These are phyloP conservation scores for Dendrolimus pini DNA, from an alignment of 2,888 invertebrate genomes.

Conservation along the genomic window DNA sequence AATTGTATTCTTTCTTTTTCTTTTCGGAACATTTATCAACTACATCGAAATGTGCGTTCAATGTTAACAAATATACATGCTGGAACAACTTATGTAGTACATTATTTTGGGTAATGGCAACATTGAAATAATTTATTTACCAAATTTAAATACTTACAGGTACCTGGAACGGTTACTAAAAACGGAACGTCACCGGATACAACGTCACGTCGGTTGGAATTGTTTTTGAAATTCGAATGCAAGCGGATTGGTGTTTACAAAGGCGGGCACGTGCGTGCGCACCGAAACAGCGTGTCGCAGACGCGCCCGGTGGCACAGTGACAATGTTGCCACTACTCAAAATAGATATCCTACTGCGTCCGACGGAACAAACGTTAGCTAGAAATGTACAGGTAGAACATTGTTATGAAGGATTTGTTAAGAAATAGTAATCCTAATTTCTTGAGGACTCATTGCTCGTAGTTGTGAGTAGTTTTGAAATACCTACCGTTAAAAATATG, in stretches of 20 bases:
- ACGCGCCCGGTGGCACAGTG: conserved; percentile 35
- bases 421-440: too few relatives aligned
- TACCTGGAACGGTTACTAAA: conserved; percentile 11
- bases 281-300: conserved; percentile 58
- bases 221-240: conserved; percentile 73
- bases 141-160: conserved; percentile 9
- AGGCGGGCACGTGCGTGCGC: conserved; percentile 63
- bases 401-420: background rate
- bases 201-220: conserved; percentile 60
- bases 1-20: too few relatives aligned
- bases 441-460: too few relatives aligned
- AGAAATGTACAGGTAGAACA: background rate
- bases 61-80: too few relatives aligned
- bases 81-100: background rate
- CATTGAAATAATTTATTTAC: conserved; percentile 6
- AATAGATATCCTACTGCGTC: conserved; percentile 44
- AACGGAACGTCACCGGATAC: conserved; percentile 66
- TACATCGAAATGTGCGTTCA: too few relatives aligned
- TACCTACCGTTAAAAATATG: too few relatives aligned
- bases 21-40: too few relatives aligned
- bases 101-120: conserved; percentile 1
- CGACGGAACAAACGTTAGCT: background rate
- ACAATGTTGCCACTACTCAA: conserved; percentile 66
- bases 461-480: too few relatives aligned
- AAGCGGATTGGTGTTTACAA: conserved; percentile 61